Conservation (phyloP, 2,888 invertebrate species). For the Drosophila vallismaia region DNA sequence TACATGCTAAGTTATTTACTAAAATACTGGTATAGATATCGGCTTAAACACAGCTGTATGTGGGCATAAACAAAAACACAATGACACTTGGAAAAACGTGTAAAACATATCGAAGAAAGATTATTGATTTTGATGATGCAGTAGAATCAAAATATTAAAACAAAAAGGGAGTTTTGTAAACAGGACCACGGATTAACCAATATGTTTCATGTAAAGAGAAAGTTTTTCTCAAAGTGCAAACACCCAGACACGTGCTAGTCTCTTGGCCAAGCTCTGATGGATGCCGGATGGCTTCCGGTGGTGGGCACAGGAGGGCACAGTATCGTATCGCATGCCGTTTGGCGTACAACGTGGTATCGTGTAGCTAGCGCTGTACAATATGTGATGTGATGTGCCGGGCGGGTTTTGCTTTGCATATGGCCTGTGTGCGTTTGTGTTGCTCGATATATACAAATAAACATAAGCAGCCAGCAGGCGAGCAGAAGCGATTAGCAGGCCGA, state of each 20-base stretch:
- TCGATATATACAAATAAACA: conserved; percentile 81
- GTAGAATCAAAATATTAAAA: not conserved
- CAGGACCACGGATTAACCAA: not conserved
- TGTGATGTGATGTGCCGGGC: conserved; percentile 28
- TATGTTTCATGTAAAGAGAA: too few species aligned
- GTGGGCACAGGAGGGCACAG: conserved; percentile 1
- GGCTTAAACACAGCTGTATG: conserved; percentile 4
- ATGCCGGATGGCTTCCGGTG: conserved; percentile 32
- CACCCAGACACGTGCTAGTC: conserved; percentile 33
- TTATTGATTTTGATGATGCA: not conserved
- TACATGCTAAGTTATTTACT: conserved; percentile 7
- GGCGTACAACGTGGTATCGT: not conserved
- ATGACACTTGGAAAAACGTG: not conserved
- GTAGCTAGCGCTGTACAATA: conserved; percentile 19
- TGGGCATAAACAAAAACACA: not conserved
- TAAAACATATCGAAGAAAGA: not conserved
- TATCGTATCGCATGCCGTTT: not conserved
- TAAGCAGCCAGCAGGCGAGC: conserved; percentile 76
- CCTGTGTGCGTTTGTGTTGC: conserved; percentile 74
- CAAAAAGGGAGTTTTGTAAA: not conserved
- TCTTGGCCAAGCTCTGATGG: conserved; percentile 11
- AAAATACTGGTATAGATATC: not conserved
- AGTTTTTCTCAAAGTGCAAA: conserved; percentile 4
- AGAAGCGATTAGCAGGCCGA: conserved; percentile 69
- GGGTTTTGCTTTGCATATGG: conserved; percentile 68